A percentile compares a stretch with the other conserved stretches of the same genome.
phyloP scores from a whole-genome alignment of 2,888 invertebrate genomes.

The Lasius platythorax region DNA sequence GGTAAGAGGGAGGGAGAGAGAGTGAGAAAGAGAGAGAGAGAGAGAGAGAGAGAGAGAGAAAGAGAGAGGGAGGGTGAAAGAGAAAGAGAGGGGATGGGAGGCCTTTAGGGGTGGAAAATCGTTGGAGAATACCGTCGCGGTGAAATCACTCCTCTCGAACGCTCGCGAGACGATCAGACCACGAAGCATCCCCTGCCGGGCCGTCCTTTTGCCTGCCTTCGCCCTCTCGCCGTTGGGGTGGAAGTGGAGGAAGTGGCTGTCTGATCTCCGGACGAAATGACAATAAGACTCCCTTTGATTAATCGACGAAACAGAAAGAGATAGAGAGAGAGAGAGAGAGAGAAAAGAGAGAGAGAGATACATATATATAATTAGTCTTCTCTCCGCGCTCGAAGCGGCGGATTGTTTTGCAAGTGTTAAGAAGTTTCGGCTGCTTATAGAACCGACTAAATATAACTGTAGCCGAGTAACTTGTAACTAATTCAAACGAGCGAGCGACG shows the following conservation, averaged over 20 bases:
- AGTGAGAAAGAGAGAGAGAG: conserved; percentile 31
- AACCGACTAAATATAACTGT: conserved; percentile 21
- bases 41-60: not conserved
- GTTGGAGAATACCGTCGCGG: conserved; percentile 51
- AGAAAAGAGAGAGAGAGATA: not conserved
- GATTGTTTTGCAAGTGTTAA: conserved; percentile 49
- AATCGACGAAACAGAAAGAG: conserved; percentile 34
- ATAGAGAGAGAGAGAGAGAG: conserved; percentile 5
- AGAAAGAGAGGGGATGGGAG: conserved; percentile 27
- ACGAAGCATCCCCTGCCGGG: conserved; percentile 47
- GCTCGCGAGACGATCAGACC: conserved; percentile 55
- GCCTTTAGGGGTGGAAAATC: conserved; percentile 40
- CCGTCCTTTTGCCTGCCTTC: conserved; percentile 36
- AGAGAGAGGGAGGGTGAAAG: conserved; percentile 6
- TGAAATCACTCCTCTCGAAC: conserved; percentile 57
- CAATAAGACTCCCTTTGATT: conserved; percentile 50
- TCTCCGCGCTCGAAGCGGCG: conserved; percentile 9
- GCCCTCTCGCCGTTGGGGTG: not conserved
- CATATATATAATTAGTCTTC: conserved; percentile 12
- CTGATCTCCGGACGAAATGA: conserved; percentile 52
- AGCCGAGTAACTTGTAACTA: conserved; percentile 14
- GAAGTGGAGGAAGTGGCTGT: conserved; percentile 48
- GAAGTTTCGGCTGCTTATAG: conserved; percentile 37
- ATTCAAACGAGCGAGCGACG: not conserved
- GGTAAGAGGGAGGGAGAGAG: conserved; percentile 49